Evolutionary conservation across 2,797 vertebrate genomes (phyloP), one percentile per base, ranked within the genome.

Genomic region (Enteromius paludinosus): DNA sequence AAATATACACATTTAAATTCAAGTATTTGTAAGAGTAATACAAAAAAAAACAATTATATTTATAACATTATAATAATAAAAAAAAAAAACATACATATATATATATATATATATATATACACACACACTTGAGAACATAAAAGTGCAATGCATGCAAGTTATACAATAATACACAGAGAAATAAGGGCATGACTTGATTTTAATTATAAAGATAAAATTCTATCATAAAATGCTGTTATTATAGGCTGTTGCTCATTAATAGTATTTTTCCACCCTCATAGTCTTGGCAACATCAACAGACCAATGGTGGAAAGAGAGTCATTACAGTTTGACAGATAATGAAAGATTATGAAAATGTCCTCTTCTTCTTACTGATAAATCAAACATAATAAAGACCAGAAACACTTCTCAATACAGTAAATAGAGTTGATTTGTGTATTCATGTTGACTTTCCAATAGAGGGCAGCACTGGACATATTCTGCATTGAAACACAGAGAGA

Each of bases 1-100:
- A 87, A 59, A 89, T 82, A 92, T 78, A 90, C 23, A 61, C 49
- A 79, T 18, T 52, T 52, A 52, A 7, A 52, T n/a, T 54, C 73
- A 41, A 18, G 41, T 41, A 38, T 20, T 11, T 12, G 23, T 12
- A 4, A 49, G 15, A 2, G n/a, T 6, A 43, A 43, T 68, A 43
- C 15, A 23, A 43, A 28, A 10, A 43, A 11, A 20, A 38, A 35
- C n/a, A n/a, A n/a, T n/a, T n/a, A n/a, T n/a, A n/a, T n/a, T n/a
- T n/a, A n/a, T n/a, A n/a, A n/a, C n/a, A n/a, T n/a, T n/a, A n/a
- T n/a, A n/a, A n/a, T n/a, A n/a, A n/a, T n/a, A n/a, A n/a, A n/a
- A n/a, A n/a, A n/a, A n/a, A n/a, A n/a, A n/a, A n/a, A n/a, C n/a
- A n/a, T n/a, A n/a, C n/a, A n/a, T n/a, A n/a, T n/a, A n/a, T n/a